Evolutionary conservation across 2,888 invertebrate species (phyloP), one percentile per base, ranked within the genome.

Genomic region (Lasioglossum calceatum): DNA sequence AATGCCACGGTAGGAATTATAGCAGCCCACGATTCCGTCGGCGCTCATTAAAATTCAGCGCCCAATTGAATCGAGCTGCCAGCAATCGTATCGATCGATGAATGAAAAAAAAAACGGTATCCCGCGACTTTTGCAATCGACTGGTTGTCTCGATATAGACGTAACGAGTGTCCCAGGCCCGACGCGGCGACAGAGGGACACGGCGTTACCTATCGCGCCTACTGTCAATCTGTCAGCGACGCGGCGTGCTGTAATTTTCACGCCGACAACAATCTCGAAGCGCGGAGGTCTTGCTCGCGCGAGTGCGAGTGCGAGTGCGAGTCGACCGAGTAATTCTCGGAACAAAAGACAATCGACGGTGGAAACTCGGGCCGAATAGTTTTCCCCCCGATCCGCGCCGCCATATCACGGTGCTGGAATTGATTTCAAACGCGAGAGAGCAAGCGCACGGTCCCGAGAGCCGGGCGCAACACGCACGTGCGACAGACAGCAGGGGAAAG

Each of bases 211-310:
- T 76, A 79, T 86, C 87, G 84, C 87, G 87, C 87, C 87, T 87
- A 87, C 87, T 86, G 87, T 87, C 87, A 79, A 87, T 78, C 87
- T 84, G 87, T 87, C 83, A 81, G 76, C 81, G 44, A 54, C 77
- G 47, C 77, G 14, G 72, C 54, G 78, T 64, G 77, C 84, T 87
- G 81, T 84, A 87, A 87, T 87, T 87, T 86, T 87, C 87, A 81
- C 84, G 77, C 84, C 87, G 84, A 72, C 87, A 76, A 77, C 77
- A 73, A 87, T 87, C 84, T 81, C 84, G 79, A 58, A 61, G 50
- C 54, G 64, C 64, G 64, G 64, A 32, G 8, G 32, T 32, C 19
- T 32, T 5, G 32, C 16, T 16, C 16, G 16, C 2, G 14, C 27
- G 27, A 12, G 36, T 0, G 23, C 67, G 16, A 19, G 36, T 58